phyloP scores from a whole-genome alignment of 2,888 invertebrate species.

The Acanthosepion lycidas region DNA sequence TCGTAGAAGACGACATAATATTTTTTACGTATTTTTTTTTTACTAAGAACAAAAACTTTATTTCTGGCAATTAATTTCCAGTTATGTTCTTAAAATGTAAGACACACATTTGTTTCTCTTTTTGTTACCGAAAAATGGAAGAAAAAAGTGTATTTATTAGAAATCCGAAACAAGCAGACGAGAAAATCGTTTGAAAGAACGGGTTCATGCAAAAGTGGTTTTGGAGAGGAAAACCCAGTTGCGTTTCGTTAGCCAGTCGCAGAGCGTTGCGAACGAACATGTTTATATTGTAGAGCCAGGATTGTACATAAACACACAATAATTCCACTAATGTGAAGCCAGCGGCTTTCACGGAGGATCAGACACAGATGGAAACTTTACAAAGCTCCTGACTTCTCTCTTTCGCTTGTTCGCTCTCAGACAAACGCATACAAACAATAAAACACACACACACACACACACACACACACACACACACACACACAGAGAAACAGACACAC shows the following conservation, averaged over 20 bases:
- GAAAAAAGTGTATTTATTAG: background rate
- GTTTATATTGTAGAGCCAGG: background rate
- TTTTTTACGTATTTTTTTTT: too few species aligned
- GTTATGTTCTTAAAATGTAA: too few species aligned
- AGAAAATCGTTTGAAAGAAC: conserved; percentile 20
- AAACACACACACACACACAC: too few species aligned
- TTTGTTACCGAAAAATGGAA: too few species aligned
- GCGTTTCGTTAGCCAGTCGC: conserved; percentile 11
- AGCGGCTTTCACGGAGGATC: background rate
- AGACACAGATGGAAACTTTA: background rate
- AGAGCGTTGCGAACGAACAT: background rate
- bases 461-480: too few species aligned
- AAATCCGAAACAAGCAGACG: conserved; percentile 33
- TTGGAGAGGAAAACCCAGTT: background rate
- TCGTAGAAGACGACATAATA: too few species aligned
- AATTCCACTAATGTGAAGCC: background rate
- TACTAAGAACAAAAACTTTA: too few species aligned
- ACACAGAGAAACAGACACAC: too few species aligned
- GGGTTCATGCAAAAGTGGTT: conserved; percentile 16
- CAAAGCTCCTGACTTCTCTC: background rate
- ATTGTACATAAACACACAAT: background rate
- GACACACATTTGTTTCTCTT: too few species aligned
- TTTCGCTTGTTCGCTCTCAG: too few species aligned
- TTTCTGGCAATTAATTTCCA: too few species aligned
- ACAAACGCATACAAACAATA: too few species aligned